phyloP scores from a whole-genome alignment of 2,888 invertebrate species.

The Pyrgus malvae region DNA sequence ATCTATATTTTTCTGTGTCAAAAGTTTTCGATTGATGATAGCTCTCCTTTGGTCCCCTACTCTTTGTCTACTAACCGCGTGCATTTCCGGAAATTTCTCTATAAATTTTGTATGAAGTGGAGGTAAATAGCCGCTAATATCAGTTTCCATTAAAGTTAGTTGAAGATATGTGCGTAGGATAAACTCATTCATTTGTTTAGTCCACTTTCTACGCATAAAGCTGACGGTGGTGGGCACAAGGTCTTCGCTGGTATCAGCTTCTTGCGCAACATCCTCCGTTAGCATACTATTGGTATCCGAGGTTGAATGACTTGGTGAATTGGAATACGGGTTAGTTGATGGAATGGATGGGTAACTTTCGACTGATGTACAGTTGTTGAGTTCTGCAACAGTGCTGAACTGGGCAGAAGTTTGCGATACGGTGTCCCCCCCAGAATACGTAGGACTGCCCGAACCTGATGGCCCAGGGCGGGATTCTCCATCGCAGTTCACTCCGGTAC shows the following conservation, averaged over 20 bases:
- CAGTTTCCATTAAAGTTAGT: conserved; percentile 22
- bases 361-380: too few species aligned
- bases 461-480: too few species aligned
- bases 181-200: conserved; percentile 26
- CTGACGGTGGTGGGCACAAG: conserved; percentile 2
- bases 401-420: too few species aligned
- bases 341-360: background rate
- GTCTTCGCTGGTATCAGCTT: background rate
- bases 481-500: too few species aligned
- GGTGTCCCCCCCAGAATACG: too few species aligned
- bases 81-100: conserved; percentile 23
- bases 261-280: too few species aligned
- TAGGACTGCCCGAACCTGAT: too few species aligned
- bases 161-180: conserved; percentile 27
- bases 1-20: conserved; percentile 6
- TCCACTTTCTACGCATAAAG: conserved; percentile 23
- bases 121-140: conserved; percentile 16
- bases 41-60: conserved; percentile 31
- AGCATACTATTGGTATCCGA: background rate
- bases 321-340: background rate
- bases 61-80: conserved; percentile 23
- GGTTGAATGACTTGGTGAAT: background rate
- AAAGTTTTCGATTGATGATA: conserved; percentile 15
- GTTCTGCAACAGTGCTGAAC: too few species aligned
- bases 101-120: conserved; percentile 21